A percentile compares a stretch with the other conserved stretches of the same genome.
phyloP scores from a whole-genome alignment of 2,113 vertebrate species.

The Chunga burmeisteri region DNA sequence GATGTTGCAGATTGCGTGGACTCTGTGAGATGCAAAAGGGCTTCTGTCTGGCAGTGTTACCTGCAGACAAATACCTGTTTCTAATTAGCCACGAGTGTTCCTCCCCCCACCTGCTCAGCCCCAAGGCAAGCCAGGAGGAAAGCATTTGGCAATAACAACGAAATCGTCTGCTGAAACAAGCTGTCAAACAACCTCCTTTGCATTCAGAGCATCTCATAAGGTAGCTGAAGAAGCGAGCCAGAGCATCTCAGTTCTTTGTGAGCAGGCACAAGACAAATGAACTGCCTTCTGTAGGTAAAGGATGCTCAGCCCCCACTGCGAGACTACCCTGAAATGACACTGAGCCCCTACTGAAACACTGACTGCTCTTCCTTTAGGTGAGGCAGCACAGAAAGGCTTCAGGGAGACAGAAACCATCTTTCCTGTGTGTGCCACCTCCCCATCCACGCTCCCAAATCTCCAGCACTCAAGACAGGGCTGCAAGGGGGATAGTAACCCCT shows the following conservation, averaged over 20 bases:
- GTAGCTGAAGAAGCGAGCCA: neutral
- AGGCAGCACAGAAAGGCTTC: neutral
- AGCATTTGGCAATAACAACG: neutral
- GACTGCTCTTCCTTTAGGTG: neutral
- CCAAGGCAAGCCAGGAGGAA: neutral
- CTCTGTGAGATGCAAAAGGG: neutral
- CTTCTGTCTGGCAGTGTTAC: constrained; percentile 35
- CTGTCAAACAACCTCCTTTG: neutral
- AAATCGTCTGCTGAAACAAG: neutral
- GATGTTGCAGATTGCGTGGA: neutral
- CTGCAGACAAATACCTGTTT: neutral
- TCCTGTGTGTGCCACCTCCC: neutral
- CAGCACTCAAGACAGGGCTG: neutral
- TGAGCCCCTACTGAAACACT: accelerated
- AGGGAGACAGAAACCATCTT: accelerated
- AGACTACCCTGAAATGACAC: neutral
- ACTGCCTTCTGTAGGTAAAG: neutral
- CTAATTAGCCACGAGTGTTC: neutral
- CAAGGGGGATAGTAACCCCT: neutral
- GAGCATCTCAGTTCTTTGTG: neutral
- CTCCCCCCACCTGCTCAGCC: neutral
- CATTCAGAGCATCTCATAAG: neutral
- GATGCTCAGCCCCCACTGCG: neutral
- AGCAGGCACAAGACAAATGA: accelerated
- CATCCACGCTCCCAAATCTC: neutral